These are phyloP conservation scores for Andrena haemorrhoa DNA, from an alignment of 2,888 invertebrate species.

Conservation along the genomic window DNA sequence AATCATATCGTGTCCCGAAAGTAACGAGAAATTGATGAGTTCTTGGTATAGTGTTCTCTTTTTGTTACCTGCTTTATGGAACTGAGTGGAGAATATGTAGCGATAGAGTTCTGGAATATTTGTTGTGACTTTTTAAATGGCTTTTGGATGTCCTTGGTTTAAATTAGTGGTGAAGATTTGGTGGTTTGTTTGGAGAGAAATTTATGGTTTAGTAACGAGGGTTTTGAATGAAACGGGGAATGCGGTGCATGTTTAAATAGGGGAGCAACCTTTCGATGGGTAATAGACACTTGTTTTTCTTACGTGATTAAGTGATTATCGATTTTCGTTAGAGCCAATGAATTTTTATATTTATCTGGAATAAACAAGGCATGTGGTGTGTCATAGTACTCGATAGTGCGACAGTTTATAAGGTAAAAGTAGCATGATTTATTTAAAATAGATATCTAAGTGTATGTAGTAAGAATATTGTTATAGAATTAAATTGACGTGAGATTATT, in stretches of 20 bases:
- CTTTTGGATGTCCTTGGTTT: no score
- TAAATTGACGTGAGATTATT: no score
- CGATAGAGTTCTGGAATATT: not conserved
- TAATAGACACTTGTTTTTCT: not conserved
- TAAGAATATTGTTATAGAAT: not conserved
- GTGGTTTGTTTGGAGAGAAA: no score
- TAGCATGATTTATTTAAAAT: not conserved
- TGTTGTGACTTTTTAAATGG: not conserved
- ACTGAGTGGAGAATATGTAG: constrained; percentile 35
- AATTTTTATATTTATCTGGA: constrained; percentile 18
- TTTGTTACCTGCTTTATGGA: constrained; percentile 31
- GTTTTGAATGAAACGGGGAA: no score
- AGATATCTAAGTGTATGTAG: not conserved
- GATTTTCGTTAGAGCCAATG: constrained; percentile 22
- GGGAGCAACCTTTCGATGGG: no score
- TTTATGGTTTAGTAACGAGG: no score
- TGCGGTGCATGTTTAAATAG: not conserved
- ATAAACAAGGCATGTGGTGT: constrained; percentile 19
- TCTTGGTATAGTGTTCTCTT: constrained; percentile 33
- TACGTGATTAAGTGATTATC: constrained; percentile 15
- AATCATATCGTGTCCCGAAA: constrained; percentile 46
- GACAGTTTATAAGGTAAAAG: not conserved
- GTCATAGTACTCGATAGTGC: not conserved
- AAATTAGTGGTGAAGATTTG: no score
- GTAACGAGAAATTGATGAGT: constrained; percentile 67